phyloP scores from a whole-genome alignment of 64 coral and sea anemone genomes.

The Porites lutea region DNA sequence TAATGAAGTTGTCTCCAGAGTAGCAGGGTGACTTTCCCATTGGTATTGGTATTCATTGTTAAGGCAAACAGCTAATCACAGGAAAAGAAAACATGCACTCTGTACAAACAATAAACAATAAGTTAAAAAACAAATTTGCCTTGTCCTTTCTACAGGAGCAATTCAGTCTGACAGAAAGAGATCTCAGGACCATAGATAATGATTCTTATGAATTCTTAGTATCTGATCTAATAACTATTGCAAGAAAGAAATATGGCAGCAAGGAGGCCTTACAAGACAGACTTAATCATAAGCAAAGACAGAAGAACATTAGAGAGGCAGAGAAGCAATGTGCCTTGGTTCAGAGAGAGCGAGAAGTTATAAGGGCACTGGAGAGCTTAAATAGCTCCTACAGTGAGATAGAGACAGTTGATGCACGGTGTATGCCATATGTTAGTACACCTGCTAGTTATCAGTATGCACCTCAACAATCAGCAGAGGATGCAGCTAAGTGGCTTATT shows the following conservation, averaged over 20 bases:
- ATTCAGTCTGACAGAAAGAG: constrained; percentile 98
- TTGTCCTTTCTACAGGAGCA: constrained; percentile 78
- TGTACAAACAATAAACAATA: too few relatives aligned
- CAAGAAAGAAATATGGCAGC: constrained; percentile 90
- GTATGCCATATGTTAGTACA: constrained; percentile 98
- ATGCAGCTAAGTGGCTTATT: constrained; percentile 97
- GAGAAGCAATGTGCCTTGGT: constrained; percentile 96
- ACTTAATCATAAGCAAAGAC: constrained; percentile 78
- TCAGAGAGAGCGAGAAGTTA: constrained; percentile 86
- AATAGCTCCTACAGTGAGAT: constrained; percentile 95
- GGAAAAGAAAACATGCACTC: too few relatives aligned
- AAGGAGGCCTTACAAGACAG: constrained; percentile 85
- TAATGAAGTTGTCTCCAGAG: too few relatives aligned
- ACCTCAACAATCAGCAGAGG: constrained; percentile 94
- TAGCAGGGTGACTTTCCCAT: too few relatives aligned
- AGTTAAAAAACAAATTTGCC: background rate
- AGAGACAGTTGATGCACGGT: constrained; percentile 87
- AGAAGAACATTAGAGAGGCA: constrained; percentile 85
- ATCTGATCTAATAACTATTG: constrained; percentile 94
- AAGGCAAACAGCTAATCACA: too few relatives aligned
- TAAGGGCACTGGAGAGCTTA: constrained; percentile 73
- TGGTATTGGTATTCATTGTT: too few relatives aligned
- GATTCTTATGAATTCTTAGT: constrained; percentile 98
- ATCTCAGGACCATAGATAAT: constrained; percentile 85
- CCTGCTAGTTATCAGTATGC: constrained; percentile 85